These are phyloP conservation scores for Nasonia vitripennis DNA, from an alignment of 1,140 invertebrate genomes.

Conservation along the genomic window DNA sequence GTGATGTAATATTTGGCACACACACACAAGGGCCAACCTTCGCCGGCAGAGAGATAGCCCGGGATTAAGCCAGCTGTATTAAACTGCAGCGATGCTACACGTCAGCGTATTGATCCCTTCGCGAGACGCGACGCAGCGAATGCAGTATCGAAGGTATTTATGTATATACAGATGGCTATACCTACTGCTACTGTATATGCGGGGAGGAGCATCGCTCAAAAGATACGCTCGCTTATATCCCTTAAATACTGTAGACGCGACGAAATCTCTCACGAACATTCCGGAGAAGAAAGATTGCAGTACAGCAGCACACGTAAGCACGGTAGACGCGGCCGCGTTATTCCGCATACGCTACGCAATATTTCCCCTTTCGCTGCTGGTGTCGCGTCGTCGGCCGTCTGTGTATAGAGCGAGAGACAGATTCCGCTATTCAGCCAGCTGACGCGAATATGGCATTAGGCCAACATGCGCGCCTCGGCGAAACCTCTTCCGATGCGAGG, in stretches of 20 bases:
- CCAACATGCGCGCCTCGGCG: background rate
- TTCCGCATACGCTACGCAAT: background rate
- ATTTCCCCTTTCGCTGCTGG: background rate
- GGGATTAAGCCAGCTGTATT: conserved; percentile 48
- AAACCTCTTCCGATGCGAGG: background rate
- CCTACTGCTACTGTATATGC: background rate
- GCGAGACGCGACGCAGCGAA: conserved; percentile 28
- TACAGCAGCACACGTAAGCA: too few relatives aligned
- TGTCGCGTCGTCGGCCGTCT: too few relatives aligned
- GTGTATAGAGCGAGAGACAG: background rate
- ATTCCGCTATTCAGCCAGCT: background rate
- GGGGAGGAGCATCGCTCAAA: background rate
- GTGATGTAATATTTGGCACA: conserved; percentile 50
- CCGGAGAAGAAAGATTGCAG: too few relatives aligned
- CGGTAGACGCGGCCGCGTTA: too few relatives aligned
- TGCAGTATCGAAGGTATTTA: conserved; percentile 45
- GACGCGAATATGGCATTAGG: conserved; percentile 2
- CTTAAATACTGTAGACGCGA: background rate
- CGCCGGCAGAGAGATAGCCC: background rate
- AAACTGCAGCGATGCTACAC: conserved; percentile 48
- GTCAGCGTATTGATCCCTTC: conserved; percentile 47
- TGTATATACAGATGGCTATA: background rate
- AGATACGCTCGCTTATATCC: background rate
- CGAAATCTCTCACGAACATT: too few relatives aligned
- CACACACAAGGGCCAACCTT: conserved; percentile 29